Conservation (phyloP, 2,113 vertebrate species). For the Urocitellus parryii region DNA sequence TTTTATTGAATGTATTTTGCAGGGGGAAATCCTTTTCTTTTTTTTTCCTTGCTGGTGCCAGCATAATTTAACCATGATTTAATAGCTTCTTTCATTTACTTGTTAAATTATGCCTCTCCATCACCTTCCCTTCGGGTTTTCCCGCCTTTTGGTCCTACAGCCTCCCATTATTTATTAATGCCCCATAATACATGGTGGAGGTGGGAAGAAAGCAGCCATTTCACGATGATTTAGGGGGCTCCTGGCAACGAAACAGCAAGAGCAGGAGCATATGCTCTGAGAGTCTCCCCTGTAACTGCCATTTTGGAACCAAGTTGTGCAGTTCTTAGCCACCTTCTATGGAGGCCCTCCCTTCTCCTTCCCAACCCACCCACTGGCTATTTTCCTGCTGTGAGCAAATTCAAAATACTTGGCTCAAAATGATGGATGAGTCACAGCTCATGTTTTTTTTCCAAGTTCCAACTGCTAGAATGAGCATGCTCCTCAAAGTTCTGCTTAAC, state of each 20-base stretch:
- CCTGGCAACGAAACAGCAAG: conserved; percentile 73
- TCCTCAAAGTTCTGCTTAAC: conserved; percentile 5
- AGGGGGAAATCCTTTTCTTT: conserved; percentile 66
- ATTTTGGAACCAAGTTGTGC: conserved; percentile 47
- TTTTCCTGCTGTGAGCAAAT: conserved; percentile 68
- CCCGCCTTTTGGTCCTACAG: conserved; percentile 85
- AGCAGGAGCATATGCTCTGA: conserved; percentile 69
- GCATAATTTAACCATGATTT: conserved; percentile 87
- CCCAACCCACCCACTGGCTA: neutral
- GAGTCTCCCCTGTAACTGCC: conserved; percentile 74
- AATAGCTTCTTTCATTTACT: conserved; percentile 88
- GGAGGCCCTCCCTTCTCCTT: neutral
- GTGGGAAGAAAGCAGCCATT: conserved; percentile 81
- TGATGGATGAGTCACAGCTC: conserved; percentile 59
- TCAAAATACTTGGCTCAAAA: conserved; percentile 67
- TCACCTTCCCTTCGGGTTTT: conserved; percentile 86
- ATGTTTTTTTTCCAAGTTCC: conserved; percentile 18
- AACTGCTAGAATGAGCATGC: conserved; percentile 65
- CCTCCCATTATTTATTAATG: conserved; percentile 88
- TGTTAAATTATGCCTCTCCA: conserved; percentile 87
- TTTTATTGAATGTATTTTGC: conserved; percentile 86
- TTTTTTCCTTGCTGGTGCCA: conserved; percentile 73
- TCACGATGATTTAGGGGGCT: conserved; percentile 84
- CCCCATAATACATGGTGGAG: conserved; percentile 81
- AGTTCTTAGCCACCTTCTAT: neutral